phyloP scores from a whole-genome alignment of 1,140 invertebrate genomes.

The Cotesia glomerata region DNA sequence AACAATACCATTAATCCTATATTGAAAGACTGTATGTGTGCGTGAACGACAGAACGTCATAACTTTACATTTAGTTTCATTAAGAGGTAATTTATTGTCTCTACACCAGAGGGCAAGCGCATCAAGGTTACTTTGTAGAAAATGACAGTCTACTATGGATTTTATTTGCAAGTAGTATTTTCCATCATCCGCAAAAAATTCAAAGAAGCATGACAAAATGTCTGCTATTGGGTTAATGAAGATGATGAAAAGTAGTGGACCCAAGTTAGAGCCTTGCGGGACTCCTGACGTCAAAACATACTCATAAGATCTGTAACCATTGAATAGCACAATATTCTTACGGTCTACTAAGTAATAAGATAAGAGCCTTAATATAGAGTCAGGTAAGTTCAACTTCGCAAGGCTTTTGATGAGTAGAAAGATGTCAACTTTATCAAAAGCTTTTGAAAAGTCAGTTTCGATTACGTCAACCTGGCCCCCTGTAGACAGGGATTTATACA shows the following conservation, averaged over 20 bases:
- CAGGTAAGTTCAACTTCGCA: not conserved
- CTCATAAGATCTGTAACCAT: not conserved
- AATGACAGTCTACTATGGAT: not conserved
- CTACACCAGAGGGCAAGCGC: not conserved
- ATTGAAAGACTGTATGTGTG: not conserved
- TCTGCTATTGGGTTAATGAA: not conserved
- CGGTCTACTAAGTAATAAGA: not conserved
- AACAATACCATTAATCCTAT: not conserved
- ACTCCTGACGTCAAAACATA: not conserved
- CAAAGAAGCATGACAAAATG: not conserved
- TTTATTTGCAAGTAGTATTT: not conserved
- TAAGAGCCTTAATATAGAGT: not conserved
- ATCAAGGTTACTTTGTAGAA: not conserved
- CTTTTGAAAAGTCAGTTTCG: too few species aligned
- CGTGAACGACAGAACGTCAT: not conserved
- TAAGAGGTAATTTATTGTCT: not conserved
- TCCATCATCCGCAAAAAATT: not conserved
- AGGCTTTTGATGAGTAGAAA: not conserved
- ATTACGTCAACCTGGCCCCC: constrained; percentile 36
- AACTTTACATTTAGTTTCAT: not conserved
- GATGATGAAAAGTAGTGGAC: not conserved
- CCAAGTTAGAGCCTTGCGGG: too few species aligned
- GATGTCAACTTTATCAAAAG: constrained; percentile 41
- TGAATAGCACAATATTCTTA: not conserved
- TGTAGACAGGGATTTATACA: constrained; percentile 1